These are phyloP conservation scores for Lateolabrax maculatus DNA, from an alignment of 2,797 vertebrate genomes.

Conservation along the genomic window DNA sequence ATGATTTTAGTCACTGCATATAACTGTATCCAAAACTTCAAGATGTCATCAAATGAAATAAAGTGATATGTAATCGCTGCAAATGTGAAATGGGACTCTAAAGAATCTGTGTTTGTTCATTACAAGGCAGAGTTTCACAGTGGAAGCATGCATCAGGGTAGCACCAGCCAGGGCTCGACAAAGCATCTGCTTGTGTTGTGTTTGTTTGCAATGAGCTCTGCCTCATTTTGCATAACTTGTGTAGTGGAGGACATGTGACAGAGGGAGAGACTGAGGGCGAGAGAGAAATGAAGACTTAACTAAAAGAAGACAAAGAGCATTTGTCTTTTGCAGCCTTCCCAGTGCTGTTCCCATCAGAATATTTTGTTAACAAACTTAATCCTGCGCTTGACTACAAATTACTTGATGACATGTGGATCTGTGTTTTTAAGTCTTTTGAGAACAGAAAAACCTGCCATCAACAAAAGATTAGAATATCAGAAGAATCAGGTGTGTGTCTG, in stretches of 20 bases:
- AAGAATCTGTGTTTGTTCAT: constrained; percentile 52
- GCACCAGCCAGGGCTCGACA: constrained; percentile 74
- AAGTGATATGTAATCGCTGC: constrained; percentile 1
- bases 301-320: constrained; percentile 75
- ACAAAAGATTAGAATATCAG: constrained; percentile 44
- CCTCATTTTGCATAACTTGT: constrained; percentile 87
- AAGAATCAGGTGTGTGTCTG: constrained; percentile 20
- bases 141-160: constrained; percentile 64
- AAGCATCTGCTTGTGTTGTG: constrained; percentile 84
- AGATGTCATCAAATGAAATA: not conserved
- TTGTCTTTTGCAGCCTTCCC: constrained; percentile 72
- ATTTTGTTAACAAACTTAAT: constrained; percentile 82
- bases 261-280: constrained; percentile 74
- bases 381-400: constrained; percentile 65
- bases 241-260: constrained; percentile 85
- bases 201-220: constrained; percentile 86
- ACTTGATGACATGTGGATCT: constrained; percentile 75
- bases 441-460: constrained; percentile 27
- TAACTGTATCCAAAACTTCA: not conserved
- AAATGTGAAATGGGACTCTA: constrained; percentile 2
- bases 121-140: constrained; percentile 61
- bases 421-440: constrained; percentile 44
- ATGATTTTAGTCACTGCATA: not conserved
- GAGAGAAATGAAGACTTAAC: constrained; percentile 71
- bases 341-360: constrained; percentile 63